phyloP scores from a whole-genome alignment of 2,797 vertebrate genomes.

The Loriculus beryllinus region DNA sequence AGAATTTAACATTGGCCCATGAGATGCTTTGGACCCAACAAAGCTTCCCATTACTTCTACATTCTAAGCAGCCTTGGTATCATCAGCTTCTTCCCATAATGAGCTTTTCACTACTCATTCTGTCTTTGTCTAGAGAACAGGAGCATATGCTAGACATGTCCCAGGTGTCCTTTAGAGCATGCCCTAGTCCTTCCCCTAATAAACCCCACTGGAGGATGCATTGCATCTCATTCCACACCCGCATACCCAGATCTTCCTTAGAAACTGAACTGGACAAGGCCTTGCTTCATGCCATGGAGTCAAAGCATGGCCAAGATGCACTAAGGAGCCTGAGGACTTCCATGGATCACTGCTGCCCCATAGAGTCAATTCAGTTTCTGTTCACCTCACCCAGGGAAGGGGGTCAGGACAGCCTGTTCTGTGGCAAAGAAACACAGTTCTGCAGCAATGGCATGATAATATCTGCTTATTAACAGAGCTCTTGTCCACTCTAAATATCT shows the following conservation, averaged over 20 bases:
- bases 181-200: not conserved
- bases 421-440: not conserved
- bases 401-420: not conserved
- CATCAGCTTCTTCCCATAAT: not conserved
- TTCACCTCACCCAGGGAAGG: not conserved
- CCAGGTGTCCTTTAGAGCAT: not conserved
- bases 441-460: not conserved
- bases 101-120: not conserved
- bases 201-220: not conserved
- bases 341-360: not conserved
- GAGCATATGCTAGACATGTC: fast-evolving
- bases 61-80: not conserved
- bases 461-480: not conserved
- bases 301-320: not conserved
- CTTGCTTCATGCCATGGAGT: fast-evolving
- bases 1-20: not conserved
- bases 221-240: not conserved
- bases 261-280: not conserved
- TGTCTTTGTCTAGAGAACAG: not conserved
- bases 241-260: not conserved
- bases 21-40: not conserved
- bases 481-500: not conserved
- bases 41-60: not conserved
- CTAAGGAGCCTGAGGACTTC: not conserved
- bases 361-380: not conserved